Evolutionary conservation across 2,888 invertebrate species (phyloP), one percentile per base, ranked within the genome.

Genomic region (Epirrhoe alternata): DNA sequence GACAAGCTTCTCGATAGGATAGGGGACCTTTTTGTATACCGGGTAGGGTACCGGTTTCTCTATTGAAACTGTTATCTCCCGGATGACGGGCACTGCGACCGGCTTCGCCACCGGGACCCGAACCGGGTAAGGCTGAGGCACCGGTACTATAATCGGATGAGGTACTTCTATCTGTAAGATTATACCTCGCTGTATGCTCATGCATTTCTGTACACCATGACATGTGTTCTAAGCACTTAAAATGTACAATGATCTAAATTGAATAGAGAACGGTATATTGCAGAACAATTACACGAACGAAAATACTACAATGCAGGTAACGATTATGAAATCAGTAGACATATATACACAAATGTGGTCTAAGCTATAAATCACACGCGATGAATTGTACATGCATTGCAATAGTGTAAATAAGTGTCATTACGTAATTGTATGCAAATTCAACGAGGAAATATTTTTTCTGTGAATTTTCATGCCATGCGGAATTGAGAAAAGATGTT

Each of bases 81-180:
- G 92, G 75, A 96, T 88, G 54, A 96, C 92, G 63, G 95, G 95
- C 58, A 96, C 95, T 63, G 96, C 95, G 1, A 96, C 94, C 5
- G 96, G 96, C 80, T 94, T 95, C 1, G 96, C 94, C 47, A 97
- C 91, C 72, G 96, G 95, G 79, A 96, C 95, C 75, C 95, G 95
- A 50, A 97, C 95, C 75, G 97, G 95, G 77, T 96, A 96, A 0
- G 97, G 97, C 78, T 96, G 95, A 12, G 96, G 96, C 64, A 96
- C 94, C 53, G 95, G 95, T 6, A 97, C 95, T 83, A 97, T 95
- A 38, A 97, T 95, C 52, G 97, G 96, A 68, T 95, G 96, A 4
- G 95, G 96, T 38, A 97, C 94, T 78, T 96, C 96, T 83, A 97
- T 95, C 82, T 96, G 95, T 71, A 89, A 89, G 51, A 86, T 77